Evolutionary conservation across 2,113 vertebrate genomes (phyloP).

Genomic region (Girardinichthys multiradiatus): DNA sequence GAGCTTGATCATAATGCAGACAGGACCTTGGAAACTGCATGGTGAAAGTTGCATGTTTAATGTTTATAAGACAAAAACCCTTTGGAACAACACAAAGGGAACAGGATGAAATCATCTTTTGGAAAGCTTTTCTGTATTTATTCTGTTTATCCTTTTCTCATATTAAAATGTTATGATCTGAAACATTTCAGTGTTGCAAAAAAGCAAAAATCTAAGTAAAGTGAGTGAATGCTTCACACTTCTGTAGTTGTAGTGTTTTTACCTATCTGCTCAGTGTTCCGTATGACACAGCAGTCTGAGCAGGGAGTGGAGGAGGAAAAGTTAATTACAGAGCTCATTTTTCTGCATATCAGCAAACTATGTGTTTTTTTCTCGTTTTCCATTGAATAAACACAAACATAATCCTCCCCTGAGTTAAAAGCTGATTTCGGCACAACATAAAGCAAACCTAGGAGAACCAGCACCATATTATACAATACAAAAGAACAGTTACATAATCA

Average conservation of each 20-base stretch:
- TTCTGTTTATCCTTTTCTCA: too few species aligned
- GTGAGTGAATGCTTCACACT: too few species aligned
- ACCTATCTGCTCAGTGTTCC: constrained; percentile 11
- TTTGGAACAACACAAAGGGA: too few species aligned
- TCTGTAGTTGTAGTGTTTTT: background rate
- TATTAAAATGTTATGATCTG: too few species aligned
- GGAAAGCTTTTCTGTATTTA: too few species aligned
- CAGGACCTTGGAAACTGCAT: too few species aligned
- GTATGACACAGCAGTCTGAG: constrained; percentile 5
- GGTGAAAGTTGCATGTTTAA: too few species aligned
- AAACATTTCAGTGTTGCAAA: too few species aligned
- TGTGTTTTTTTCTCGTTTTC: constrained; percentile 1
- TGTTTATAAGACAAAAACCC: too few species aligned
- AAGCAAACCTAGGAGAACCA: background rate
- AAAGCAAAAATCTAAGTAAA: too few species aligned
- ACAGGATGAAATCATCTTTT: too few species aligned
- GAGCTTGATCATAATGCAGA: too few species aligned
- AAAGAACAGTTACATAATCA: background rate
- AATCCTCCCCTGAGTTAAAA: background rate
- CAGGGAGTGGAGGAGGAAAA: constrained; percentile 8
- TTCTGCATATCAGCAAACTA: constrained; percentile 26
- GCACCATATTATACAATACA: background rate
- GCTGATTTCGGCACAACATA: constrained; percentile 1
- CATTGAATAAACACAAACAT: constrained; percentile 7
- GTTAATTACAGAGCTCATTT: constrained; percentile 27